Conservation (phyloP, 2,888 invertebrate species). For the Sinopyrophorus schimmeli region DNA sequence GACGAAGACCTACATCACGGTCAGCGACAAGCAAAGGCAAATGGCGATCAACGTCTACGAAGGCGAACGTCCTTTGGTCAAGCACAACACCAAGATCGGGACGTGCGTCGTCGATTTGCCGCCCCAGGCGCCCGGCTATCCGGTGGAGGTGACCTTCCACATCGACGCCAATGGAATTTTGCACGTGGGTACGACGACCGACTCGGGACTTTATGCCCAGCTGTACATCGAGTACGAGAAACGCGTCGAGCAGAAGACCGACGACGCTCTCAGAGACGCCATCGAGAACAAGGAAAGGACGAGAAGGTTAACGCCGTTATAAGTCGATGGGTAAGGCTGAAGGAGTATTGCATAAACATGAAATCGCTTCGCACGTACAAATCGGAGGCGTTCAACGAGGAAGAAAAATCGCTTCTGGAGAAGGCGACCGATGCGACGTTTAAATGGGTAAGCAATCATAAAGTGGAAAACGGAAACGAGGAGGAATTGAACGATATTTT, state of each 20-base stretch:
- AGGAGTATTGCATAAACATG: slow-evolving; percentile 15
- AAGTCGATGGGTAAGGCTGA: not conserved
- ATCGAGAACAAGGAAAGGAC: slow-evolving; percentile 8
- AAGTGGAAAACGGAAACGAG: slow-evolving; percentile 2
- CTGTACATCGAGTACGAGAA: slow-evolving; percentile 10
- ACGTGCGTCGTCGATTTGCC: slow-evolving; percentile 17
- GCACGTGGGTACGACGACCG: slow-evolving; percentile 20
- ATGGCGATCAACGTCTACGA: slow-evolving; percentile 25
- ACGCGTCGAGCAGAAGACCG: not conserved
- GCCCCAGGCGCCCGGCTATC: slow-evolving; percentile 20
- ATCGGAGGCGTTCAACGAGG: slow-evolving; percentile 1
- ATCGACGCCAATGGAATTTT: slow-evolving; percentile 28
- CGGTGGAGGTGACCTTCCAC: slow-evolving; percentile 22
- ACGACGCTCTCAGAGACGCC: slow-evolving; percentile 11
- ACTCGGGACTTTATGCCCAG: slow-evolving; percentile 7
- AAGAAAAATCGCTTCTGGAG: slow-evolving; percentile 5
- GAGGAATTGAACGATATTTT: slow-evolving; percentile 4
- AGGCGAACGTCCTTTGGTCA: slow-evolving; percentile 25
- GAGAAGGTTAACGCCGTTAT: slow-evolving; percentile 2
- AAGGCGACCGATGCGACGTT: not conserved
- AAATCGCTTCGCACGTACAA: slow-evolving; percentile 10
- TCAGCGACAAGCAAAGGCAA: slow-evolving; percentile 17
- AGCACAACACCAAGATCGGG: slow-evolving; percentile 28
- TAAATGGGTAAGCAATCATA: slow-evolving; percentile 5
- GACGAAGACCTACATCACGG: slow-evolving; percentile 10